Evolutionary conservation across 2,888 invertebrate genomes (phyloP).

Genomic region (Drosophila atripex): DNA sequence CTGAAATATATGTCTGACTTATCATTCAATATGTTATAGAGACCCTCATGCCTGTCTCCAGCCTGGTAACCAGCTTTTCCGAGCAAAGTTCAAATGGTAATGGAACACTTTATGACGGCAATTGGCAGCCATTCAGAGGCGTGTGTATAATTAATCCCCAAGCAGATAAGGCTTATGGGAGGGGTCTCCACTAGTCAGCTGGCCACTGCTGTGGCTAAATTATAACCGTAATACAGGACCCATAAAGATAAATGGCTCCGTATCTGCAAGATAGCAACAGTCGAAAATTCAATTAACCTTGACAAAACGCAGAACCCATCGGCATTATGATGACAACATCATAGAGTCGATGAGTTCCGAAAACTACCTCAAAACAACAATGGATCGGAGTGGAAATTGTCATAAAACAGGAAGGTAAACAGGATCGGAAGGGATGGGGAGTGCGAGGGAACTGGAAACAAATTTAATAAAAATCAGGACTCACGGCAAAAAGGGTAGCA

Average conservation of each 20-base stretch:
- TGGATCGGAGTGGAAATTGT: constrained; percentile 68
- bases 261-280: constrained; percentile 65
- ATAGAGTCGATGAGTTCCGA: constrained; percentile 37
- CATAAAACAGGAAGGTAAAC: constrained; percentile 49
- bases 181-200: constrained; percentile 13
- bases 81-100: constrained; percentile 37
- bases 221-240: constrained; percentile 57
- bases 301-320: constrained; percentile 42
- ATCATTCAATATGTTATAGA: not conserved
- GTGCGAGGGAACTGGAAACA: constrained; percentile 70
- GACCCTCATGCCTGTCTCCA: not conserved
- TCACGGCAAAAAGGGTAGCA: constrained; percentile 60
- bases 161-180: constrained; percentile 16
- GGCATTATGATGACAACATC: constrained; percentile 62
- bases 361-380: constrained; percentile 60
- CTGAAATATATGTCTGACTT: not conserved
- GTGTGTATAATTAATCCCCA: constrained; percentile 48
- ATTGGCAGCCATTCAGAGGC: constrained; percentile 58
- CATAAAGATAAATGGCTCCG: constrained; percentile 61
- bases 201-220: constrained; percentile 55
- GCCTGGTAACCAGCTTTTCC: not conserved
- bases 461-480: constrained; percentile 69
- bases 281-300: constrained; percentile 74
- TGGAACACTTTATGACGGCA: constrained; percentile 49
- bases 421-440: constrained; percentile 26